Percentiles rank a stretch among this genome's conserved stretches.
Evolutionary conservation across 2,888 invertebrate genomes (phyloP).

Genomic region (Acleris emargana): DNA sequence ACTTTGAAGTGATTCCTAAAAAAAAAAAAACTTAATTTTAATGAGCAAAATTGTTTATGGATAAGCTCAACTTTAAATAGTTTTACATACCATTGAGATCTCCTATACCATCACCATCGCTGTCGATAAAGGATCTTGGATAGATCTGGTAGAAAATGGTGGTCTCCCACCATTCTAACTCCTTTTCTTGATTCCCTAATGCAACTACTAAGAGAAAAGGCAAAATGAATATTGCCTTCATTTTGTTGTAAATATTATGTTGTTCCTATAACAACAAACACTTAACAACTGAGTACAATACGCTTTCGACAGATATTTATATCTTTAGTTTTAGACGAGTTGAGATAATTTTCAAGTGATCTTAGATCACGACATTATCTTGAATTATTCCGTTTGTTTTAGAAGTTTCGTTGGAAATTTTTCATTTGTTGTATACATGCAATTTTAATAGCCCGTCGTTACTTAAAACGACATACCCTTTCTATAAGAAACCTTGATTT

Average conservation of each 20-base stretch:
- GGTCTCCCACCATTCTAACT: conserved; percentile 89
- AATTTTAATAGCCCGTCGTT: too few relatives aligned
- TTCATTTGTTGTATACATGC: too few relatives aligned
- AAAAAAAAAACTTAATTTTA: too few relatives aligned
- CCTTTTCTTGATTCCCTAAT: conserved; percentile 48
- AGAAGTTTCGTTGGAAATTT: not conserved
- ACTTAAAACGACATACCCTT: too few relatives aligned
- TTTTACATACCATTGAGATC: conserved; percentile 78
- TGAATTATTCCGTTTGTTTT: not conserved
- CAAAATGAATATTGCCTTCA: conserved; percentile 45
- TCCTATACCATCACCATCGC: conserved; percentile 89
- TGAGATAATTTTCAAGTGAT: conserved; percentile 14
- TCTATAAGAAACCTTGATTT: too few relatives aligned
- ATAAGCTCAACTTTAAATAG: not conserved
- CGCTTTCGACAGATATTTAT: not conserved
- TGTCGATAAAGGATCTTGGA: conserved; percentile 91
- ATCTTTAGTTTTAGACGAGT: conserved; percentile 13
- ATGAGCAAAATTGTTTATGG: not conserved
- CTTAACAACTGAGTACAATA: conserved; percentile 10
- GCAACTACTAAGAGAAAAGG: conserved; percentile 53
- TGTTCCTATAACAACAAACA: not conserved
- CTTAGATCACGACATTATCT: conserved; percentile 6
- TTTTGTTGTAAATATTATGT: conserved; percentile 35
- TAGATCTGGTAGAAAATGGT: conserved; percentile 91
- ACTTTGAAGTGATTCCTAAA: conserved; percentile 84